phyloP scores from a whole-genome alignment of 2,888 invertebrate genomes.

The Diploptera punctata region DNA sequence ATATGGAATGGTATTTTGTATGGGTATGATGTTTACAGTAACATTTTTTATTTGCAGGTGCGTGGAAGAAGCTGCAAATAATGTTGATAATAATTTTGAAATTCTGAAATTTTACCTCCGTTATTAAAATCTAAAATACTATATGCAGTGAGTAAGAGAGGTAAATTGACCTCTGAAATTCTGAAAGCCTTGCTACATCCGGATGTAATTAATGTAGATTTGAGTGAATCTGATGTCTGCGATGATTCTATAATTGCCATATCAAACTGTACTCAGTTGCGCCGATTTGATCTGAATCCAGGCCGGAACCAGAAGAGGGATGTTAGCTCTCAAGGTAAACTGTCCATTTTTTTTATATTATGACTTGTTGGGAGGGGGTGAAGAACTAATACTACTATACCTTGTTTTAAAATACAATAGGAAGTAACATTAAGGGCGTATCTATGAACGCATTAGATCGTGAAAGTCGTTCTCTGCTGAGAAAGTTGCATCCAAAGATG shows the following conservation, averaged over 20 bases:
- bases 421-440: too few relatives aligned
- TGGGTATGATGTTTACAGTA: too few relatives aligned
- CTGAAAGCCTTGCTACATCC: conserved; percentile 49
- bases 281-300: conserved; percentile 48
- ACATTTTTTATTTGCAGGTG: too few relatives aligned
- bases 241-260: conserved; percentile 51
- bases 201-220: conserved; percentile 48
- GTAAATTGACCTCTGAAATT: conserved; percentile 42
- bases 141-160: conserved; percentile 21
- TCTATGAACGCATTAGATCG: too few relatives aligned
- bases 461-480: too few relatives aligned
- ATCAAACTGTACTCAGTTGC: conserved; percentile 47
- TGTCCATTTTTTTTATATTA: too few relatives aligned
- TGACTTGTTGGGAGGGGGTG: too few relatives aligned
- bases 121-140: conserved; percentile 19
- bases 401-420: too few relatives aligned
- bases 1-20: too few relatives aligned
- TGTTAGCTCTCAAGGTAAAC: conserved; percentile 15
- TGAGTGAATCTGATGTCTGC: conserved; percentile 49
- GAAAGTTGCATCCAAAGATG: too few relatives aligned
- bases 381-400: too few relatives aligned
- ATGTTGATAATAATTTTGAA: not conserved
- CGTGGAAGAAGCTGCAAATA: not conserved
- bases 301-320: conserved; percentile 16
- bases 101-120: not conserved